phyloP scores from a whole-genome alignment of 1,140 invertebrate species.

The Lerema accius region DNA sequence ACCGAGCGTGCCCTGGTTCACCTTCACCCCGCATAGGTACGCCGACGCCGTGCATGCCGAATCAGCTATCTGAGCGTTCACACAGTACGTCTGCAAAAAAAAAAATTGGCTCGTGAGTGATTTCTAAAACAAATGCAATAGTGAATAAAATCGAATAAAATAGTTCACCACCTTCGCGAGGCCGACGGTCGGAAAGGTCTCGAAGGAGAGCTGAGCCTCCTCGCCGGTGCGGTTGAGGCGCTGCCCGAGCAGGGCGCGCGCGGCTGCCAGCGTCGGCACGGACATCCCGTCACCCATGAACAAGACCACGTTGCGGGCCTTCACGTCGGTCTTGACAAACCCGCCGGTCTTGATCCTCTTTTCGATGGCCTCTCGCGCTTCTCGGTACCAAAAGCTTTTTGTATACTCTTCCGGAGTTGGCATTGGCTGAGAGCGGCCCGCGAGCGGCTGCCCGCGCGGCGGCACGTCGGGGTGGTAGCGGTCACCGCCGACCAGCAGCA shows the following conservation, averaged over 20 bases:
- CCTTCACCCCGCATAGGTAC: slow-evolving; percentile 91
- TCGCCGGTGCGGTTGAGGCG: slow-evolving; percentile 82
- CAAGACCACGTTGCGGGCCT: slow-evolving; percentile 88
- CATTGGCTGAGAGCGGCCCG: neutral
- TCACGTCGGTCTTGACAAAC: slow-evolving; percentile 28
- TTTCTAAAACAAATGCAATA: too few relatives aligned
- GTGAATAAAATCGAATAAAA: too few relatives aligned
- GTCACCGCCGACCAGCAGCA: slow-evolving; percentile 31
- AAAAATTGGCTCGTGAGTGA: neutral
- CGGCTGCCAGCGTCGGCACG: slow-evolving; percentile 87
- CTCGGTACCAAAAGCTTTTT: slow-evolving; percentile 43
- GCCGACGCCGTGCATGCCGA: slow-evolving; percentile 92
- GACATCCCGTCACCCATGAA: slow-evolving; percentile 92
- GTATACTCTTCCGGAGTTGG: slow-evolving; percentile 34
- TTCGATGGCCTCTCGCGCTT: slow-evolving; percentile 45
- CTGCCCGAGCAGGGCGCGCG: slow-evolving; percentile 87
- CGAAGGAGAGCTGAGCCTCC: slow-evolving; percentile 87
- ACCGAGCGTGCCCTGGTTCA: slow-evolving; percentile 89
- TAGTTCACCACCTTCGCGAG: slow-evolving; percentile 90
- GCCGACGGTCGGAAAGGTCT: slow-evolving; percentile 88
- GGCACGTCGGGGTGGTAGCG: slow-evolving; percentile 42
- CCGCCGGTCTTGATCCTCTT: slow-evolving; percentile 16
- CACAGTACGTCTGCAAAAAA: slow-evolving; percentile 88
- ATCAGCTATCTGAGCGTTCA: slow-evolving; percentile 89
- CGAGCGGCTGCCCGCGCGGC: neutral